Evolutionary conservation across 23 tunicate species (phyloP).

Genomic region (Botrylloides violaceus): DNA sequence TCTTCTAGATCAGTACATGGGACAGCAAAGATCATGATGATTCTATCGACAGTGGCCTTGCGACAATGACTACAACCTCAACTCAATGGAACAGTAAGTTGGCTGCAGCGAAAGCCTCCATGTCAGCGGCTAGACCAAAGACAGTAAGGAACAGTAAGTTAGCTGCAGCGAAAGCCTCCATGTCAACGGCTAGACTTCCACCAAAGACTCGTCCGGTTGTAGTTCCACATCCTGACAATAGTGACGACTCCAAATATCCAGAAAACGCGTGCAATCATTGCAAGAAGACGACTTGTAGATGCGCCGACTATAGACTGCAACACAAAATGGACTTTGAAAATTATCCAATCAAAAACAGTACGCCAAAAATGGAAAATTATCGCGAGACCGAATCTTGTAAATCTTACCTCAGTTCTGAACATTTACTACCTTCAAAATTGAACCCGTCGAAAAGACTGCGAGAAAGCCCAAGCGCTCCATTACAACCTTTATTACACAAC

Average conservation of each 20-base stretch:
- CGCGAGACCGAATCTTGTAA: constrained; percentile 4
- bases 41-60: constrained; percentile 79
- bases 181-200: constrained; percentile 38
- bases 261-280: background rate
- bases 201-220: constrained; percentile 78
- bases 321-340: background rate
- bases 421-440: constrained; percentile 19
- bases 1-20: too few relatives aligned
- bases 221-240: constrained; percentile 51
- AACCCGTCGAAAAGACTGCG: constrained; percentile 14
- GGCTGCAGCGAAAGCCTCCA: constrained; percentile 30
- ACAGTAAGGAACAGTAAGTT: constrained; percentile 33
- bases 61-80: constrained; percentile 84
- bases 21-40: constrained; percentile 30
- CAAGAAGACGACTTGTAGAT: constrained; percentile 14
- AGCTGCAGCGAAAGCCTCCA: background rate
- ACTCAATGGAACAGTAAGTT: constrained; percentile 55
- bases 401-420: constrained; percentile 16
- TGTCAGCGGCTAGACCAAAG: constrained; percentile 8
- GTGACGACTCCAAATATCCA: constrained; percentile 5
- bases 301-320: background rate
- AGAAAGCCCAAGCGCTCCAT: constrained; percentile 9
- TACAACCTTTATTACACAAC: background rate
- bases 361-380: background rate
- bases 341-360: background rate